A percentile compares a stretch with the other conserved stretches of the same genome.
Conservation (phyloP, 2,888 invertebrate species). For the Palloptera scutellata region DNA sequence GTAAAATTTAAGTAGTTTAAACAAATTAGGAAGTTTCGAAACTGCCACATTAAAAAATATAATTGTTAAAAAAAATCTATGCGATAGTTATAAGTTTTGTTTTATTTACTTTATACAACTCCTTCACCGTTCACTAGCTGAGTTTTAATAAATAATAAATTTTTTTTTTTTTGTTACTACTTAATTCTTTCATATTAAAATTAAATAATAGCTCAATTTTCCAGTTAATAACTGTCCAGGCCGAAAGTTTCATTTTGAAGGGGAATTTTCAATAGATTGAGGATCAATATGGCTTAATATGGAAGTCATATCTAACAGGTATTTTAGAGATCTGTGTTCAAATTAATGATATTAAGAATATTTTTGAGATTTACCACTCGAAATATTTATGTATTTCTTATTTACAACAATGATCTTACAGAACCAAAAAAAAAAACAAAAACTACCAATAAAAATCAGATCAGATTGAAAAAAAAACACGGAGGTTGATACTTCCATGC, state of each 20-base stretch:
- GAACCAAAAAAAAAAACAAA: background rate
- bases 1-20: background rate
- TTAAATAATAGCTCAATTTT: no score
- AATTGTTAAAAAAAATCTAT: background rate
- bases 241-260: no score
- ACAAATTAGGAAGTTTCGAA: background rate
- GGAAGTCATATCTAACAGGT: no score
- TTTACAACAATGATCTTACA: background rate
- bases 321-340: no score
- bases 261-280: no score
- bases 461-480: background rate
- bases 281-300: no score
- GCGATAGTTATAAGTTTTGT: background rate
- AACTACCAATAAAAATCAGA: background rate
- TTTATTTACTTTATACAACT: background rate
- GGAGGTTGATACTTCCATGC: background rate
- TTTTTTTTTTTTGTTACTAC: no score
- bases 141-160: background rate
- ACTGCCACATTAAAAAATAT: background rate
- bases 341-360: no score
- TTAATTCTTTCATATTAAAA: no score
- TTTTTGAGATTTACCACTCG: no score
- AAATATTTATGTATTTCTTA: no score
- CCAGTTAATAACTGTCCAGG: no score
- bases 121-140: constrained; percentile 2